These are phyloP conservation scores for Trematocara variabile DNA, from an alignment of 2,113 vertebrate genomes.

Conservation along the genomic window DNA sequence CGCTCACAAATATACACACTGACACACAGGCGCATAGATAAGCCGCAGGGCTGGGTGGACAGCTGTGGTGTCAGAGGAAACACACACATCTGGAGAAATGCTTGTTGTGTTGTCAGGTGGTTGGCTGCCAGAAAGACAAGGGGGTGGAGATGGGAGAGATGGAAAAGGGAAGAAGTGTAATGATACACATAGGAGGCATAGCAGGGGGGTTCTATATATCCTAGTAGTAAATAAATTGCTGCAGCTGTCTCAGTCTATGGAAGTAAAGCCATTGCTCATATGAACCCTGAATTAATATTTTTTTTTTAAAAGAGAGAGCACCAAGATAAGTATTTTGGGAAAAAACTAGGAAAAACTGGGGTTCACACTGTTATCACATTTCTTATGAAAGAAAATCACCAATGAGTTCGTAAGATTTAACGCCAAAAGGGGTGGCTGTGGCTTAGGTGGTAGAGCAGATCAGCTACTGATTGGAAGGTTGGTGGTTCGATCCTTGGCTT, in stretches of 20 bases:
- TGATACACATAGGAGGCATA: not conserved
- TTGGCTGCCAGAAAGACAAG: constrained; percentile 35
- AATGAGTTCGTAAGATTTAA: not conserved
- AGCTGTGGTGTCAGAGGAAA: constrained; percentile 60
- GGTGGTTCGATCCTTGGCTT: too few species aligned
- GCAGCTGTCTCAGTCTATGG: not conserved
- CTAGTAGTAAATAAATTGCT: not conserved
- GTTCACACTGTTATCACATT: not conserved
- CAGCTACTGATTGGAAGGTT: too few species aligned
- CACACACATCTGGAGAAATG: constrained; percentile 64
- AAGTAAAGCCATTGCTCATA: not conserved
- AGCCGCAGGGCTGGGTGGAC: constrained; percentile 50
- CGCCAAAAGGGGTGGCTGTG: not conserved
- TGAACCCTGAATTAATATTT: not conserved
- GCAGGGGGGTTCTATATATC: not conserved
- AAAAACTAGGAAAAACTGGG: too few species aligned
- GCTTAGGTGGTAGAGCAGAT: too few species aligned
- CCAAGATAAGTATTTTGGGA: not conserved
- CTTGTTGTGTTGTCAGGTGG: constrained; percentile 49
- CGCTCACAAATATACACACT: not conserved
- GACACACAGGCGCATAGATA: constrained; percentile 7
- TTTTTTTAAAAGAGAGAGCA: not conserved
- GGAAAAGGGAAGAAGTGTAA: not conserved
- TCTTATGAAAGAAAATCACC: not conserved
- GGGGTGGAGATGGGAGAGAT: not conserved